Conservation (phyloP, 2,888 invertebrate species). For the Trissoscelio sp. region DNA sequence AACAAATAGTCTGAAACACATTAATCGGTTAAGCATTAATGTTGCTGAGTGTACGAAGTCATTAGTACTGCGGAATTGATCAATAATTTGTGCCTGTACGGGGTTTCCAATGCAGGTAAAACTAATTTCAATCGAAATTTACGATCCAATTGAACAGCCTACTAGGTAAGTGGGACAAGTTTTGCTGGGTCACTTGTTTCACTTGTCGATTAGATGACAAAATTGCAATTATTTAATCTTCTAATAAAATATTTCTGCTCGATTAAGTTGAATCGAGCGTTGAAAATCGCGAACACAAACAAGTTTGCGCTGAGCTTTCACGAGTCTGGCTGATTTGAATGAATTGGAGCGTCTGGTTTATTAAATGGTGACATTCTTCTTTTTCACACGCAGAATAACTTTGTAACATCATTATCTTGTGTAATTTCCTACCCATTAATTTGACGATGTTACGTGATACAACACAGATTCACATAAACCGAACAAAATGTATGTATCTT, state of each 20-base stretch:
- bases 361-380: neutral
- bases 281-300: no score
- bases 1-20: constrained; percentile 36
- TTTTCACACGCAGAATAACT: neutral
- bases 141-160: constrained; percentile 53
- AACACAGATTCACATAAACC: constrained; percentile 29
- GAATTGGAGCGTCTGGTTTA: neutral
- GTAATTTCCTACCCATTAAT: constrained; percentile 19
- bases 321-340: neutral
- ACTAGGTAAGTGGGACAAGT: constrained; percentile 58
- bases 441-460: neutral
- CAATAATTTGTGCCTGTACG: constrained; percentile 51
- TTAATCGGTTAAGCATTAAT: constrained; percentile 54
- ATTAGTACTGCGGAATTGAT: constrained; percentile 56
- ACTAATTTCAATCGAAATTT: constrained; percentile 64
- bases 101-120: constrained; percentile 46
- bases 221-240: constrained; percentile 39
- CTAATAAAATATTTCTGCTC: constrained; percentile 9
- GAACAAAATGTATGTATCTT: constrained; percentile 25
- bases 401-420: constrained; percentile 1
- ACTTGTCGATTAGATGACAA: constrained; percentile 38
- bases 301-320: no score
- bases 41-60: constrained; percentile 44
- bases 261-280: no score
- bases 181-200: constrained; percentile 45